These are phyloP conservation scores for Lamprologus speciosus DNA, from an alignment of 2,113 vertebrate species.

Conservation along the genomic window DNA sequence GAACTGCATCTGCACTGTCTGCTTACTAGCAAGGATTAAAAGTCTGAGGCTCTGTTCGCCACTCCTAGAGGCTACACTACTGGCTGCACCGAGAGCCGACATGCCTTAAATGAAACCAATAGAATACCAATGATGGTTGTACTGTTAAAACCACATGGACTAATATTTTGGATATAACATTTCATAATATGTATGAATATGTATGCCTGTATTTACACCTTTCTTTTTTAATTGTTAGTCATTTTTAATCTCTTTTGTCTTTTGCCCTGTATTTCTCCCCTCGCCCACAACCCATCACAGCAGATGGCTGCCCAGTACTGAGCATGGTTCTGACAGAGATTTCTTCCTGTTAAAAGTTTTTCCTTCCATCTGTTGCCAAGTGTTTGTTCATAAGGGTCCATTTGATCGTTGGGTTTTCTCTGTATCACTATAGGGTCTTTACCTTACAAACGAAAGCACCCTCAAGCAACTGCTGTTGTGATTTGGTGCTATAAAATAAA, in stretches of 20 bases:
- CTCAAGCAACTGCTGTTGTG: neutral
- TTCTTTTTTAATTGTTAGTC: neutral
- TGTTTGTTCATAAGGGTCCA: neutral
- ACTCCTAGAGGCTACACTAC: neutral
- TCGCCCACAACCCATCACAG: rapidly evolving
- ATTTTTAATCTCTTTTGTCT: neutral
- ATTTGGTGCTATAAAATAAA: neutral
- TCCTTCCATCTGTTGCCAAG: rapidly evolving
- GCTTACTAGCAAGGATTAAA: neutral
- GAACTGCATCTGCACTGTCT: neutral
- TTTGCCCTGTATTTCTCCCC: neutral
- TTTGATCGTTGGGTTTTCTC: neutral
- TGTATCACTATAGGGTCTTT: neutral
- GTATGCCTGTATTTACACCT: neutral
- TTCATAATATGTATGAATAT: neutral
- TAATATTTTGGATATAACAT: neutral
- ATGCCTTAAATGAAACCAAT: neutral
- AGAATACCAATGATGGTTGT: neutral
- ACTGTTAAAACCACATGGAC: neutral
- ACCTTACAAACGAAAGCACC: neutral
- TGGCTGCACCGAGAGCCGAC: neutral
- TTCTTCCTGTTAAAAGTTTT: neutral
- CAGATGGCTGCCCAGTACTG: neutral
- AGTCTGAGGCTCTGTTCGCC: neutral
- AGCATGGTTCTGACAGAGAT: neutral